Percentiles rank a stretch among this genome's conserved stretches.
These are phyloP conservation scores for Aphrocallistes beatrix DNA, from an alignment of 37 sponge, comb jelly and placozoan genomes.

Conservation along the genomic window DNA sequence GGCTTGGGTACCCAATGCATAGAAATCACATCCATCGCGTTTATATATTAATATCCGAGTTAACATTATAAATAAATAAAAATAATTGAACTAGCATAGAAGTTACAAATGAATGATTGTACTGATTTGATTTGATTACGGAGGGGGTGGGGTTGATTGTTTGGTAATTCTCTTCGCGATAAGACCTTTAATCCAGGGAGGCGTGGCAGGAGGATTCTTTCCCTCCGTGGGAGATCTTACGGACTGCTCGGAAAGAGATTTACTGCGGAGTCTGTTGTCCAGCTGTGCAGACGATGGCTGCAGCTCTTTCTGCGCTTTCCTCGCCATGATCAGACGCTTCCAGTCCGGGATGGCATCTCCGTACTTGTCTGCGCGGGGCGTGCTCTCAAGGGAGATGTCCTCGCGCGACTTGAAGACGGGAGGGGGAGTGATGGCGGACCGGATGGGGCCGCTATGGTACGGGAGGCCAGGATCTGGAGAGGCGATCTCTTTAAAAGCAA, in stretches of 20 bases:
- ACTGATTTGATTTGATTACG: too few species aligned
- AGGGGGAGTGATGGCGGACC: not conserved
- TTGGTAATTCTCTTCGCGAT: not conserved
- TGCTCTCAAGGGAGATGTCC: not conserved
- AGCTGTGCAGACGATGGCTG: not conserved
- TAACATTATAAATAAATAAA: too few species aligned
- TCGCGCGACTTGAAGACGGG: not conserved
- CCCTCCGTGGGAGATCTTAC: not conserved
- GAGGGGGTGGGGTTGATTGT: too few species aligned
- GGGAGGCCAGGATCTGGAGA: not conserved
- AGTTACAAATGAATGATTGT: too few species aligned
- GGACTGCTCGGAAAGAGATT: not conserved
- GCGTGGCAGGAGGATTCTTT: not conserved
- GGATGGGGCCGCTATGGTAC: not conserved
- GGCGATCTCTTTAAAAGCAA: not conserved
- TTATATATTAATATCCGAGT: too few species aligned
- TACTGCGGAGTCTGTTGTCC: not conserved
- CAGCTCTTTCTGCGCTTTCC: not conserved
- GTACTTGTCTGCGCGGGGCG: not conserved
- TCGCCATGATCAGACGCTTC: not conserved
- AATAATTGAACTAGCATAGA: too few species aligned
- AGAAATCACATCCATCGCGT: too few species aligned
- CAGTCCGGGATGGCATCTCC: not conserved
- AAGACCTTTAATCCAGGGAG: not conserved
- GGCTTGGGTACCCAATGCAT: too few species aligned